A percentile compares a stretch with the other conserved stretches of the same genome.
These are phyloP conservation scores for Corythaeola cristata DNA, from an alignment of 2,113 vertebrate species.

Conservation along the genomic window DNA sequence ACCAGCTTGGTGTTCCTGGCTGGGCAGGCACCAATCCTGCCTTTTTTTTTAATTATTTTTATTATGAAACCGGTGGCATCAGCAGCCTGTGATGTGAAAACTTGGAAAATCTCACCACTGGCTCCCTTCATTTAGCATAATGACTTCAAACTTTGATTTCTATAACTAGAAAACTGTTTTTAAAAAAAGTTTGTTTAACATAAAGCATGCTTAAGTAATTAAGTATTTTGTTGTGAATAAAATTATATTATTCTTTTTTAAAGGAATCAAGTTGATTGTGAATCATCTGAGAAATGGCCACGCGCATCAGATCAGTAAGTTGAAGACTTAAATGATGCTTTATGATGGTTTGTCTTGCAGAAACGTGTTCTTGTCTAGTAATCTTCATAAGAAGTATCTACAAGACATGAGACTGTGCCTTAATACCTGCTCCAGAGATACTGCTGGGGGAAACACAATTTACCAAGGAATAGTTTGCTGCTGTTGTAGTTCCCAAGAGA, in stretches of 20 bases:
- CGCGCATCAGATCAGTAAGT: slow-evolving; percentile 58
- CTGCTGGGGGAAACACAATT: fast-evolving
- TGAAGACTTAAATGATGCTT: not conserved
- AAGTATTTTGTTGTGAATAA: not conserved
- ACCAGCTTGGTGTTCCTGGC: not conserved
- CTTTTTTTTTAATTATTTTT: not conserved
- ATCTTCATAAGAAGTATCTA: too few relatives aligned
- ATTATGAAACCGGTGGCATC: not conserved
- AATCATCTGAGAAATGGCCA: slow-evolving; percentile 31
- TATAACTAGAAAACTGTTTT: fast-evolving
- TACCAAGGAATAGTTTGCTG: not conserved
- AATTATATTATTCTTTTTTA: not conserved
- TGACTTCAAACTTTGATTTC: not conserved
- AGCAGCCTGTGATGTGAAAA: not conserved
- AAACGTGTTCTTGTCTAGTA: too few relatives aligned
- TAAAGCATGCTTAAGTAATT: not conserved
- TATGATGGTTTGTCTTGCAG: not conserved
- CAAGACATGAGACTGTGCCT: not conserved
- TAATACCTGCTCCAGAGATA: not conserved
- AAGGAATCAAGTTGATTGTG: not conserved
- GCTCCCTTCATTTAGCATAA: not conserved
- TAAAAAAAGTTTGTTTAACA: too few relatives aligned
- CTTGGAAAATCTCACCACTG: not conserved
- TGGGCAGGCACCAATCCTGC: not conserved
- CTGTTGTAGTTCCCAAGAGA: not conserved